phyloP scores from a whole-genome alignment of 2,888 invertebrate species.

The Ectemnius cavifrons region DNA sequence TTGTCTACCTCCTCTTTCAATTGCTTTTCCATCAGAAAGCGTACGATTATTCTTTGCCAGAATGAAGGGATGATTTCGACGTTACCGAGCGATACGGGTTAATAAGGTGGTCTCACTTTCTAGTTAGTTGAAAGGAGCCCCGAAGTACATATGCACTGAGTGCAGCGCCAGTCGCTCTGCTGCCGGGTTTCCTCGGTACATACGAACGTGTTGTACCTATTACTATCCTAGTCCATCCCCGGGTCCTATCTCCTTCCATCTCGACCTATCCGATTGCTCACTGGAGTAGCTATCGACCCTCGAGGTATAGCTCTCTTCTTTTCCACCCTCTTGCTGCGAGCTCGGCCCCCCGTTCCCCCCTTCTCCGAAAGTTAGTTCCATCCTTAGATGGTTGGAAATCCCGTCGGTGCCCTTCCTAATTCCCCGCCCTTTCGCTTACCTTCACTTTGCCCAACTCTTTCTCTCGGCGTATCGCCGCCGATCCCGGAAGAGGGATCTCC shows the following conservation, averaged over 20 bases:
- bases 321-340: constrained; percentile 8
- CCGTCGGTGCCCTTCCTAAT: constrained; percentile 25
- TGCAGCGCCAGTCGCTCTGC: constrained; percentile 32
- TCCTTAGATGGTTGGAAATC: constrained; percentile 16
- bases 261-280: constrained; percentile 64
- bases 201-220: constrained; percentile 24
- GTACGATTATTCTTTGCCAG: constrained; percentile 23
- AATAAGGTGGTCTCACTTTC: neutral
- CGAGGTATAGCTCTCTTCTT: constrained; percentile 42
- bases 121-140: constrained; percentile 34
- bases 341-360: neutral
- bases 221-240: constrained; percentile 30
- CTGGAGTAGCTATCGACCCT: constrained; percentile 67
- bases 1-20: neutral
- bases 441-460: neutral
- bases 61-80: constrained; percentile 28
- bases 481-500: neutral
- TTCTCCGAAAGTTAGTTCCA: neutral
- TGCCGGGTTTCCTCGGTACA: constrained; percentile 37
- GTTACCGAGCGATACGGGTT: neutral
- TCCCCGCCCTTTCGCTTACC: constrained; percentile 15
- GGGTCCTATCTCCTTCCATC: constrained; percentile 51
- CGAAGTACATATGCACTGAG: constrained; percentile 27
- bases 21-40: neutral
- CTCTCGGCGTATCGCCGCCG: neutral